These are phyloP conservation scores for Drosophila arawakana DNA, from an alignment of 1,140 invertebrate genomes.

Conservation along the genomic window DNA sequence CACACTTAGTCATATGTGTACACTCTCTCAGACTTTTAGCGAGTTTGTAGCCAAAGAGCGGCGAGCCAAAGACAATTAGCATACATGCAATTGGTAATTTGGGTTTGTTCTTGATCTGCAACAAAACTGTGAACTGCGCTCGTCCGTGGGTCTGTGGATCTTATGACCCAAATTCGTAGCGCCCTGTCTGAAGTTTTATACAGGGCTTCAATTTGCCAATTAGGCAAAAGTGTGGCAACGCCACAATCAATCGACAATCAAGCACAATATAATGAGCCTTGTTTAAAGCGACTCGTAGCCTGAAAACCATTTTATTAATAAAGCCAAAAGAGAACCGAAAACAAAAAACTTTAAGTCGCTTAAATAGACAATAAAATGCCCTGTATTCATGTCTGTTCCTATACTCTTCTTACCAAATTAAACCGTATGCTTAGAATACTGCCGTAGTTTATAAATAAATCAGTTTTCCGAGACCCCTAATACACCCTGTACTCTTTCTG, in stretches of 20 bases:
- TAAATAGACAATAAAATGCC: no score
- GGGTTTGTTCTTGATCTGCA: conserved; percentile 33
- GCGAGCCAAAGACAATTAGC: conserved; percentile 65
- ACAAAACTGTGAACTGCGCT: conserved; percentile 26
- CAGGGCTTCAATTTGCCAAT: conserved; percentile 60
- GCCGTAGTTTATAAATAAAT: no score
- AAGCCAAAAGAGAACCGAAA: conserved; percentile 15
- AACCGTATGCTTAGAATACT: no score
- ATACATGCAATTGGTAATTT: conserved; percentile 67
- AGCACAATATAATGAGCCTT: conserved; percentile 63
- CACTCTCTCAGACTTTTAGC: background rate
- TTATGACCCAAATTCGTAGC: conserved; percentile 66
- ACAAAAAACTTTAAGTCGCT: background rate
- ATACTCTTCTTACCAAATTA: no score
- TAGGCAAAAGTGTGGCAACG: conserved; percentile 45
- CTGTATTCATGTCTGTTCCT: no score
- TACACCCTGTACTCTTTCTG: no score
- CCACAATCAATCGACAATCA: conserved; percentile 34
- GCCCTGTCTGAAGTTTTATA: background rate
- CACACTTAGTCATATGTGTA: background rate
- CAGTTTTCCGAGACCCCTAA: no score
- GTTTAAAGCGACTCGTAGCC: conserved; percentile 38
- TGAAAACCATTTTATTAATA: conserved; percentile 46
- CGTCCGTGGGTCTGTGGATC: conserved; percentile 53
- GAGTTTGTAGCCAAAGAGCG: background rate